phyloP scores from a whole-genome alignment of 1,140 invertebrate genomes.

The Lepidurus couesii region DNA sequence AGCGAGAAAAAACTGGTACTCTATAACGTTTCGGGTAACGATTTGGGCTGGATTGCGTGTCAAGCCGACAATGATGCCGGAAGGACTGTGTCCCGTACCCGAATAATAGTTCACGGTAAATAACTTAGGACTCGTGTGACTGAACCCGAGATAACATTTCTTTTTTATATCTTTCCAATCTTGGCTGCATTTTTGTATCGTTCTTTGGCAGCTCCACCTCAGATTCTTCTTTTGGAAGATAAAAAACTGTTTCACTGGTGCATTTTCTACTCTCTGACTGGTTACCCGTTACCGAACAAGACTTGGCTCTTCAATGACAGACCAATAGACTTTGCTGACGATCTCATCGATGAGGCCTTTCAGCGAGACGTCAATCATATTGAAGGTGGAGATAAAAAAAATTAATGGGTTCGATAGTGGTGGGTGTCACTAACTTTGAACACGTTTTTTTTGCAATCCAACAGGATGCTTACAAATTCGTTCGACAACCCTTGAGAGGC shows the following conservation, averaged over 20 bases:
- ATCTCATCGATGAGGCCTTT: background rate
- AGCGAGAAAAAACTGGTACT: no score
- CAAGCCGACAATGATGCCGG: slow-evolving; percentile 26
- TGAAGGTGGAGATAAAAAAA: no score
- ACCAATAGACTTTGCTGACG: background rate
- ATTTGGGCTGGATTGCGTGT: slow-evolving; percentile 27
- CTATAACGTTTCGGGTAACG: background rate
- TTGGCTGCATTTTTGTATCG: background rate
- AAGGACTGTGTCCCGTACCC: background rate
- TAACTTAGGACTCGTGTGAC: background rate
- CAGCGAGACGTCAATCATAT: no score
- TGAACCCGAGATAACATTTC: background rate
- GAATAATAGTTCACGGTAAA: slow-evolving; percentile 25
- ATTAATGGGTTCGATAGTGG: no score
- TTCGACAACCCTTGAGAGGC: no score
- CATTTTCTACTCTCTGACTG: slow-evolving; percentile 29
- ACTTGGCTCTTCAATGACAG: slow-evolving; percentile 30
- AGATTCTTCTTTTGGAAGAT: slow-evolving; percentile 24
- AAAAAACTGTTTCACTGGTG: slow-evolving; percentile 27
- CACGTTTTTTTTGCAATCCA: no score
- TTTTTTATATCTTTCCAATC: background rate
- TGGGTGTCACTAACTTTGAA: no score
- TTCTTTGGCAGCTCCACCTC: slow-evolving; percentile 12
- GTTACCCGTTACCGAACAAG: slow-evolving; percentile 23
- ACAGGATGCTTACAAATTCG: no score